These are phyloP conservation scores for Epistrophella euchroma DNA, from an alignment of 2,888 invertebrate species.

Conservation along the genomic window DNA sequence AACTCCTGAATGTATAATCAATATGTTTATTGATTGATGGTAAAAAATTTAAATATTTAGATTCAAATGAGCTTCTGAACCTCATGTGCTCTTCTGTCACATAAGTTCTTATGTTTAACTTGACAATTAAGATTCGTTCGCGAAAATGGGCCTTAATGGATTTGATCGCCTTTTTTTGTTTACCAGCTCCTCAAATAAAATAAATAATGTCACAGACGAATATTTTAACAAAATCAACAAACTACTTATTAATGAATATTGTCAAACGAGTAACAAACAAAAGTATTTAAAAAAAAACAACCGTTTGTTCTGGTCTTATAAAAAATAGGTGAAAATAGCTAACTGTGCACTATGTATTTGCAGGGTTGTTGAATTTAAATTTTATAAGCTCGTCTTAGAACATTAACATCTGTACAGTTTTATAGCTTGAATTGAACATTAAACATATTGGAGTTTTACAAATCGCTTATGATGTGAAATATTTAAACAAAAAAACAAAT, in stretches of 20 bases:
- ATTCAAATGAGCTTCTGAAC: no score
- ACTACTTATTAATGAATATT: constrained; percentile 10
- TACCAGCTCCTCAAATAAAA: background rate
- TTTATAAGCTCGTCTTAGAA: background rate
- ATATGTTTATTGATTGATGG: no score
- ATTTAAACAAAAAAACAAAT: background rate
- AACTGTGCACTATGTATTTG: background rate
- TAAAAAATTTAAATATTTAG: no score
- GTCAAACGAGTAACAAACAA: background rate
- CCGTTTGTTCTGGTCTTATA: background rate
- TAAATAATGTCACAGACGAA: background rate
- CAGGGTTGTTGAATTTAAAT: background rate
- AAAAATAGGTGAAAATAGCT: background rate
- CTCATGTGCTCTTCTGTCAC: no score
- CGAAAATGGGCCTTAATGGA: background rate
- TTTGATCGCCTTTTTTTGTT: background rate
- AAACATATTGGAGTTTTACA: constrained; percentile 10
- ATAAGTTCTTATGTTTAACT: no score
- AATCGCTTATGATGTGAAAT: background rate
- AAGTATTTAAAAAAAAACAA: background rate
- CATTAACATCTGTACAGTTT: background rate
- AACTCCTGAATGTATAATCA: no score
- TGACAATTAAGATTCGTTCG: background rate
- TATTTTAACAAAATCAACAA: background rate
- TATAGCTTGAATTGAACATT: constrained; percentile 12